These are phyloP conservation scores for Parambassis ranga DNA, from an alignment of 2,797 vertebrate genomes.

Conservation along the genomic window DNA sequence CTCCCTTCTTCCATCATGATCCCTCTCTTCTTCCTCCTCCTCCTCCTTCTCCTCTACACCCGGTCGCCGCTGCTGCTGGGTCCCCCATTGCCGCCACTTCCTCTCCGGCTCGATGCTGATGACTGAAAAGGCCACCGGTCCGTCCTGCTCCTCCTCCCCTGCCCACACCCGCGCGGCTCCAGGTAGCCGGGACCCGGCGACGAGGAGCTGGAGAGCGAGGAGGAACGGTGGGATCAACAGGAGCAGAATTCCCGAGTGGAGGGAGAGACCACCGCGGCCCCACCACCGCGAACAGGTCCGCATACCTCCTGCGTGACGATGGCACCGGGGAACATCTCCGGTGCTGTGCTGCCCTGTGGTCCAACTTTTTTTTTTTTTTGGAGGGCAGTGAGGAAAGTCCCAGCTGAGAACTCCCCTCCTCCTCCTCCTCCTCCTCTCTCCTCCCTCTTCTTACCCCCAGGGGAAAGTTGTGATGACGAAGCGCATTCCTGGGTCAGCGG, in stretches of 20 bases:
- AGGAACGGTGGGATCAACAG: conserved; percentile 55
- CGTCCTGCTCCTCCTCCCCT: conserved; percentile 9
- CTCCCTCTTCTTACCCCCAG: conserved; percentile 24
- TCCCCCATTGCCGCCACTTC: conserved; percentile 1
- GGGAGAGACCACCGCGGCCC: conserved; percentile 16
- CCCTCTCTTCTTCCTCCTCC: conserved; percentile 14
- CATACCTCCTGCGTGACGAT: conserved; percentile 49
- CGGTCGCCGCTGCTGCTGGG: background rate
- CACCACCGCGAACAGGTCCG: conserved; percentile 29
- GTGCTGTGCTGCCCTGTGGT: conserved; percentile 23
- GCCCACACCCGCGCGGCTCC: background rate
- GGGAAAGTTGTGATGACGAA: conserved; percentile 53
- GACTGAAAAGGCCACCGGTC: conserved; percentile 62
- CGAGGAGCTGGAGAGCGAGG: conserved; percentile 64
- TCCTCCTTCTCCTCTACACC: conserved; percentile 18
- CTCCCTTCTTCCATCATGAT: conserved; percentile 12
- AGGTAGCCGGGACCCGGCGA: conserved; percentile 53
- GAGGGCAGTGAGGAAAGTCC: conserved; percentile 59
- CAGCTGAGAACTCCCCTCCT: conserved; percentile 59
- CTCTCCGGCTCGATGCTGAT: conserved; percentile 72
- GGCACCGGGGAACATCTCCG: conserved; percentile 48
- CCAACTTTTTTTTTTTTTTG: background rate
- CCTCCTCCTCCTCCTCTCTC: conserved; percentile 8
- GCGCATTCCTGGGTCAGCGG: conserved; percentile 63
- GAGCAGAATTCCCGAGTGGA: conserved; percentile 32